Base-by-base conservation (phyloP, 1,140 invertebrate genomes). In the Tyrophagus putrescentiae region DNA sequence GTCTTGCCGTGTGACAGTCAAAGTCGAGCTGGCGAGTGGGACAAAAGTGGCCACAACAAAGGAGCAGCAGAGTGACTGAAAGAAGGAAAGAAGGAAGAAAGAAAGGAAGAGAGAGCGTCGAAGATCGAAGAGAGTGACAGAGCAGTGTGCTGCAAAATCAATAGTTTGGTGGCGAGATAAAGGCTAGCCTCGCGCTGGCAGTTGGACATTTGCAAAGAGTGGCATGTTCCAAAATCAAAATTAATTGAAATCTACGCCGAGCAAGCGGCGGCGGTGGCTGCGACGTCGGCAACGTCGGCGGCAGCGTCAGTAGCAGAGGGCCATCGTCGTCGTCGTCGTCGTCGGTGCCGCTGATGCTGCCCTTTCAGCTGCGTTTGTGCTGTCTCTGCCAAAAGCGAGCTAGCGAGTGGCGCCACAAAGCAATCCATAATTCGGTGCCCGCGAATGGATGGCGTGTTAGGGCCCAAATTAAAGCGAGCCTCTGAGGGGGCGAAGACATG, bases 171-270 rank as follows among this genome's bases (percentile, higher is more conserved):
- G 45, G 13, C 7, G 45, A 48, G 45, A 48, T 48, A 48, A 48
- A 48, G 18, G 21, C n/a, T n/a, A n/a, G n/a, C n/a, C n/a, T n/a
- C n/a, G n/a, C n/a, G 45, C 45, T 21, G 6, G 45, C 45, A 48
- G 45, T 48, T 29, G 45, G 45, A 48, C 45, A 48, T 48, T 48
- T 48, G 45, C 45, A 48, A 48, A 48, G 45, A 48, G 45, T 48
- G 45, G 45, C 45, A 48, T 48, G 45, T 48, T 48, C 45, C 45
- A 48, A 48, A 48, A 48, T 48, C 45, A 48, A 48, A 48, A 48
- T 48, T 48, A 48, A 48, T 48, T 48, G 45, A 48, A 48, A 48
- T 48, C 45, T 6, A n/a, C n/a, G n/a, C n/a, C n/a, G n/a, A n/a
- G n/a, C n/a, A n/a, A 9, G 45, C 45, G 31, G 31, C 18, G 21